These are phyloP conservation scores for Dreissena rostriformis DNA, from an alignment of 1,140 invertebrate species.

Conservation along the genomic window DNA sequence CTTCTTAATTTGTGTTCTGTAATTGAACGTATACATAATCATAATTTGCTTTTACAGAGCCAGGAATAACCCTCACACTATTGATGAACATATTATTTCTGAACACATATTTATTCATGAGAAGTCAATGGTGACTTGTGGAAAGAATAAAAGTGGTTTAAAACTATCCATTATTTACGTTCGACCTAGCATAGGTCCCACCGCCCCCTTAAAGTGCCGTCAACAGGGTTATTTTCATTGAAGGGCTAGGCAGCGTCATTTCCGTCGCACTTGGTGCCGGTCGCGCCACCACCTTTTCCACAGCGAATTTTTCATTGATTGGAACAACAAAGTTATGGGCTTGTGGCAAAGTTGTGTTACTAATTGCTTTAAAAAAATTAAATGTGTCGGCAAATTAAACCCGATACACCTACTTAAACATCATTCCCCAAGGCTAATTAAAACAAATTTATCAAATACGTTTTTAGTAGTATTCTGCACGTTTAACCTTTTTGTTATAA, in stretches of 20 bases:
- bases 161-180: neutral
- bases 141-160: neutral
- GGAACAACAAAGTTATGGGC: slow-evolving; percentile 61
- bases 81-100: too few species aligned
- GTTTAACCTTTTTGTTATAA: too few species aligned
- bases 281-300: slow-evolving; percentile 92
- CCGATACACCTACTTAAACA: too few species aligned
- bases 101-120: too few species aligned
- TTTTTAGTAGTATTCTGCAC: too few species aligned
- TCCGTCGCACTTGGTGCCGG: slow-evolving; percentile 90
- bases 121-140: too few species aligned
- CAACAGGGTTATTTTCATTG: slow-evolving; percentile 89
- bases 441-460: too few species aligned
- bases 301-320: slow-evolving; percentile 54
- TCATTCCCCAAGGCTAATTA: too few species aligned
- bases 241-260: slow-evolving; percentile 90
- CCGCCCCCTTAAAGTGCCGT: slow-evolving; percentile 80
- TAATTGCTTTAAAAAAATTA: too few species aligned
- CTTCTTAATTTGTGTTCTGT: neutral
- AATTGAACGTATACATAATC: neutral
- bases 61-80: too few species aligned
- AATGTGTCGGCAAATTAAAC: too few species aligned
- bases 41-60: too few species aligned
- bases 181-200: neutral
- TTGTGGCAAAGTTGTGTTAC: neutral